These are phyloP conservation scores for Drosophila lini DNA, from an alignment of 1,140 invertebrate genomes.

Conservation along the genomic window DNA sequence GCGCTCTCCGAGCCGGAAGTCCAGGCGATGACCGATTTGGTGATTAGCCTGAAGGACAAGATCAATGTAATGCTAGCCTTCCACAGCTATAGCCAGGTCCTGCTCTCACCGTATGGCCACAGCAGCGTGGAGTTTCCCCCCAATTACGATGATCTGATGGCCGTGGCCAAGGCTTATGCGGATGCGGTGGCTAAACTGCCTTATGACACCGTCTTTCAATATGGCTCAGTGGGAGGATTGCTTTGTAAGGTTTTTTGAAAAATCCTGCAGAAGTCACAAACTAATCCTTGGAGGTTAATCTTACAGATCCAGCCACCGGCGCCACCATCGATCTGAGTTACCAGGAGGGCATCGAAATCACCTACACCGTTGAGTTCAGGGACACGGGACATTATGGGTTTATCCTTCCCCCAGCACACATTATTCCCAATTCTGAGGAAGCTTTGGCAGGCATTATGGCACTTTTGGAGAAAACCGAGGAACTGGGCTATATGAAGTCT, in stretches of 20 bases:
- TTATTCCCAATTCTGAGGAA: conserved; percentile 92
- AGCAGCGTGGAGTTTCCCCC: conserved; percentile 82
- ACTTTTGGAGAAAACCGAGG: conserved; percentile 85
- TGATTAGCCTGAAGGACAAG: conserved; percentile 84
- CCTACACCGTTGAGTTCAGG: conserved; percentile 86
- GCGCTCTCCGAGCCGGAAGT: conserved; percentile 92
- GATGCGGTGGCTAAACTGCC: conserved; percentile 82
- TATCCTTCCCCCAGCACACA: conserved; percentile 91
- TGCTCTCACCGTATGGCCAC: conserved; percentile 86
- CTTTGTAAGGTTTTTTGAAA: conserved; percentile 85
- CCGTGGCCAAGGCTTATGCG: conserved; percentile 85
- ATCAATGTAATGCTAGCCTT: conserved; percentile 86
- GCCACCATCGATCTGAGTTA: conserved; percentile 89
- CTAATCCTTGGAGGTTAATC: background rate
- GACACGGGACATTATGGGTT: conserved; percentile 95
- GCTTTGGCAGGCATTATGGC: conserved; percentile 91
- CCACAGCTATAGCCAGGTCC: conserved; percentile 85
- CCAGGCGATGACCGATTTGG: conserved; percentile 86
- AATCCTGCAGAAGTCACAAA: background rate
- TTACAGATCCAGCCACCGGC: conserved; percentile 85
- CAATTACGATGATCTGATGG: conserved; percentile 86
- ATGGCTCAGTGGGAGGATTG: conserved; percentile 85
- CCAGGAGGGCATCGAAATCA: conserved; percentile 86
- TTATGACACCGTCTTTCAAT: conserved; percentile 86
- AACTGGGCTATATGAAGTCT: conserved; percentile 57